These are phyloP conservation scores for Mythimna impura DNA, from an alignment of 2,888 invertebrate genomes.

Conservation along the genomic window DNA sequence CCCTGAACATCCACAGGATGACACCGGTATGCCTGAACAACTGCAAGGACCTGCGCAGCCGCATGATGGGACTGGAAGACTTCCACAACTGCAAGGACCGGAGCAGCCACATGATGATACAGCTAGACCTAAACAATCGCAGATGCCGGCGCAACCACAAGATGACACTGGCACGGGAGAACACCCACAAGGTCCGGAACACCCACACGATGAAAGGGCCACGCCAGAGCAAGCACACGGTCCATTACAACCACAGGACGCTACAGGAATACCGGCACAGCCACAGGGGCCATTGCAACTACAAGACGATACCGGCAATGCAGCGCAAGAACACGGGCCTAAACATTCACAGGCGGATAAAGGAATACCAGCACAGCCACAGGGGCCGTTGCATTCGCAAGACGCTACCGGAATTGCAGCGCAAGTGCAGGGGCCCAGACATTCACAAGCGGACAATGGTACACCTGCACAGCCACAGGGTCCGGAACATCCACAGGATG, in stretches of 20 bases:
- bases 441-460: conserved; percentile 33
- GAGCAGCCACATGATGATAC: conserved; percentile 35
- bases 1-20: conserved; percentile 48
- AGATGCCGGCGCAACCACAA: not conserved
- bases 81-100: conserved; percentile 36
- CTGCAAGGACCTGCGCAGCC: conserved; percentile 37
- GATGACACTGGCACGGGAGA: not conserved
- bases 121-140: conserved; percentile 14
- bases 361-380: conserved; percentile 20
- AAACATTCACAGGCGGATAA: conserved; percentile 43
- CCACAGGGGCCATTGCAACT: conserved; percentile 21
- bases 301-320: conserved; percentile 1
- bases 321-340: conserved; percentile 26
- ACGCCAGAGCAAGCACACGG: conserved; percentile 21
- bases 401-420: conserved; percentile 37
- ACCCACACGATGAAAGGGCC: conserved; percentile 26
- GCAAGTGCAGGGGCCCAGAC: conserved; percentile 38
- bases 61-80: conserved; percentile 40
- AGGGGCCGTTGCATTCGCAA: conserved; percentile 46
- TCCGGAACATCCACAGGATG: conserved; percentile 37
- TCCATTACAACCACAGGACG: conserved; percentile 29
- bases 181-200: conserved; percentile 10
- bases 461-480: conserved; percentile 25
- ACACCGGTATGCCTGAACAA: conserved; percentile 8
- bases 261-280: conserved; percentile 10